Evolutionary conservation across 1,140 invertebrate species (phyloP).

Genomic region (Aricia agestis): DNA sequence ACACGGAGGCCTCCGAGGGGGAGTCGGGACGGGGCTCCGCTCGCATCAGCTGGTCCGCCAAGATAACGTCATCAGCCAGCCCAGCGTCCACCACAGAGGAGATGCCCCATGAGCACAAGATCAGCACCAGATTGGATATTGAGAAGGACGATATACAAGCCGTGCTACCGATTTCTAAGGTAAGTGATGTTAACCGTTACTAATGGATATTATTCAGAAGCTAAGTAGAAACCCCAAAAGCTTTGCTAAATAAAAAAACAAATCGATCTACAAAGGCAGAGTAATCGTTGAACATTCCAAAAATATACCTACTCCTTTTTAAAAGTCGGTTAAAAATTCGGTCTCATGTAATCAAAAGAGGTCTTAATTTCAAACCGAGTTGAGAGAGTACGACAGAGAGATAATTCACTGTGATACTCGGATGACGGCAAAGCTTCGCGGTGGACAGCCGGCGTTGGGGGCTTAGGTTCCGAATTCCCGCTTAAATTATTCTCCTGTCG

Average conservation of each 20-base stretch:
- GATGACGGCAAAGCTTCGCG: background rate
- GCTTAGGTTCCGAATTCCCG: background rate
- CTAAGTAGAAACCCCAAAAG: too few relatives aligned
- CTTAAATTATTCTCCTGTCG: background rate
- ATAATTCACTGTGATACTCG: background rate
- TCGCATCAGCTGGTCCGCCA: constrained; percentile 62
- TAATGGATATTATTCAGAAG: too few relatives aligned
- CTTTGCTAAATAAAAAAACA: too few relatives aligned
- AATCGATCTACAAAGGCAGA: too few relatives aligned
- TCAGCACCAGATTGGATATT: constrained; percentile 90
- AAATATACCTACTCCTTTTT: too few relatives aligned
- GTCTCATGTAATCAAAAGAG: too few relatives aligned
- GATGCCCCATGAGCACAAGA: constrained; percentile 77
- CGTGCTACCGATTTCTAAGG: constrained; percentile 95
- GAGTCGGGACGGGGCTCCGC: constrained; percentile 75
- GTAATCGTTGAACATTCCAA: too few relatives aligned
- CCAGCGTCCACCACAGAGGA: constrained; percentile 60
- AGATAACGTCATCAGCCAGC: constrained; percentile 50
- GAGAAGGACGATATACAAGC: constrained; percentile 96
- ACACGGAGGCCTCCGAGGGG: constrained; percentile 80
- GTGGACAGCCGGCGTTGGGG: background rate
- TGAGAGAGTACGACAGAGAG: background rate
- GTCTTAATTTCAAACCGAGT: background rate
- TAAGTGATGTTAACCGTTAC: too few relatives aligned
- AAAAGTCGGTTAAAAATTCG: too few relatives aligned